phyloP scores from a whole-genome alignment of 2,888 invertebrate genomes.

The Agrotis exclamationis region DNA sequence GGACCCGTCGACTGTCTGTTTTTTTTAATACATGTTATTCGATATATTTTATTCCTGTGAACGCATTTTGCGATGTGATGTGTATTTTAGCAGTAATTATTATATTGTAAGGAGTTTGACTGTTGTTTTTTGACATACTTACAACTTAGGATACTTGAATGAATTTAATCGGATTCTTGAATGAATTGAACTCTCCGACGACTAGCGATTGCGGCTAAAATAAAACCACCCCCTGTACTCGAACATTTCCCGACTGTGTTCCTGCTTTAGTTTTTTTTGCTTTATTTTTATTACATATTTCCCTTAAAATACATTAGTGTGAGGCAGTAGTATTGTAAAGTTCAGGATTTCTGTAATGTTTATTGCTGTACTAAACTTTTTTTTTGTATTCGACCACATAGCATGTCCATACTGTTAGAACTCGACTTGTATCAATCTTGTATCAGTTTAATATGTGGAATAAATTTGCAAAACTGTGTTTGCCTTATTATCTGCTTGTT shows the following conservation, averaged over 20 bases:
- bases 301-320: slow-evolving; percentile 90
- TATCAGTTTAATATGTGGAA: slow-evolving; percentile 90
- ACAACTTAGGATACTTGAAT: slow-evolving; percentile 89
- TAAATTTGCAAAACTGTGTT: slow-evolving; percentile 92
- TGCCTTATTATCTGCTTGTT: slow-evolving; percentile 88
- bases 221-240: slow-evolving; percentile 86
- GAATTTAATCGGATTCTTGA: slow-evolving; percentile 80
- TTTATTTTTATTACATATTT: slow-evolving; percentile 90
- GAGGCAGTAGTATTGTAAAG: slow-evolving; percentile 90
- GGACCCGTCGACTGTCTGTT: slow-evolving; percentile 88
- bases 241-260: slow-evolving; percentile 90
- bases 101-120: slow-evolving; percentile 91
- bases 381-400: slow-evolving; percentile 89
- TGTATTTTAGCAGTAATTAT: slow-evolving; percentile 92
- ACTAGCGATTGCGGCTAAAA: slow-evolving; percentile 88
- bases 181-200: slow-evolving; percentile 83
- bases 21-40: slow-evolving; percentile 92
- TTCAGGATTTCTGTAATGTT: slow-evolving; percentile 89
- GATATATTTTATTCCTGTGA: slow-evolving; percentile 95
- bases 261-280: slow-evolving; percentile 91
- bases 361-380: slow-evolving; percentile 87
- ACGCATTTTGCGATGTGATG: slow-evolving; percentile 94
- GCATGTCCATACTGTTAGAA: slow-evolving; percentile 90
- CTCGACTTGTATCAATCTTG: slow-evolving; percentile 90
- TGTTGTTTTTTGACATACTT: slow-evolving; percentile 91